Percentiles rank a stretch among this genome's conserved stretches.
Evolutionary conservation across 2,888 invertebrate genomes (phyloP).

Genomic region (Drosophila cognata): DNA sequence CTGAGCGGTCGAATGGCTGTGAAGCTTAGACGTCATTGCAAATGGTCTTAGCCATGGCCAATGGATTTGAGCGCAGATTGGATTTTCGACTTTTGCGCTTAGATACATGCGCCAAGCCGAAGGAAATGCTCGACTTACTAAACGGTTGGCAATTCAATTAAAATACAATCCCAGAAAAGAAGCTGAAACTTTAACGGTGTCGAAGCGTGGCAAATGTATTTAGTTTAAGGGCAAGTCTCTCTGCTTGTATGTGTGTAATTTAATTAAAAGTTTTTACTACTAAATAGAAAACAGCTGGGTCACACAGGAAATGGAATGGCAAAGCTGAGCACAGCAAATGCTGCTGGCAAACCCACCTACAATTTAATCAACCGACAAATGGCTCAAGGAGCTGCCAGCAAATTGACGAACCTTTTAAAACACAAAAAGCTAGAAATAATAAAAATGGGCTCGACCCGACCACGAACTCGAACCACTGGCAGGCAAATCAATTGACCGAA

Average conservation of each 20-base stretch:
- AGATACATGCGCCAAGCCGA: slow-evolving; percentile 17
- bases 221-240: neutral
- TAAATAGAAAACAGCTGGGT: slow-evolving; percentile 51
- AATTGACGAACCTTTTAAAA: slow-evolving; percentile 47
- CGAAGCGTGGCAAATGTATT: slow-evolving; percentile 44
- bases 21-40: slow-evolving; percentile 59
- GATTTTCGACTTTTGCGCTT: slow-evolving; percentile 58
- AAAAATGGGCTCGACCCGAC: slow-evolving; percentile 51
- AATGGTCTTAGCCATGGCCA: slow-evolving; percentile 52
- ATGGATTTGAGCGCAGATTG: slow-evolving; percentile 68
- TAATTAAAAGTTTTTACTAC: slow-evolving; percentile 67
- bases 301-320: slow-evolving; percentile 64
- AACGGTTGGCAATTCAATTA: slow-evolving; percentile 70
- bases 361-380: slow-evolving; percentile 58
- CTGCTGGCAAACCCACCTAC: slow-evolving; percentile 40
- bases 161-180: slow-evolving; percentile 34
- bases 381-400: slow-evolving; percentile 45
- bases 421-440: slow-evolving; percentile 1
- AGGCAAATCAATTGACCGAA: slow-evolving; percentile 67
- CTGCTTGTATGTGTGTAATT: slow-evolving; percentile 47
- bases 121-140: slow-evolving; percentile 18
- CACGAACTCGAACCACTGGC: slow-evolving; percentile 45
- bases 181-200: slow-evolving; percentile 43
- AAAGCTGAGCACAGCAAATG: slow-evolving; percentile 14
- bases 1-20: slow-evolving; percentile 17